Evolutionary conservation across 2,113 vertebrate species (phyloP).

Genomic region (Australoheros scitulus): DNA sequence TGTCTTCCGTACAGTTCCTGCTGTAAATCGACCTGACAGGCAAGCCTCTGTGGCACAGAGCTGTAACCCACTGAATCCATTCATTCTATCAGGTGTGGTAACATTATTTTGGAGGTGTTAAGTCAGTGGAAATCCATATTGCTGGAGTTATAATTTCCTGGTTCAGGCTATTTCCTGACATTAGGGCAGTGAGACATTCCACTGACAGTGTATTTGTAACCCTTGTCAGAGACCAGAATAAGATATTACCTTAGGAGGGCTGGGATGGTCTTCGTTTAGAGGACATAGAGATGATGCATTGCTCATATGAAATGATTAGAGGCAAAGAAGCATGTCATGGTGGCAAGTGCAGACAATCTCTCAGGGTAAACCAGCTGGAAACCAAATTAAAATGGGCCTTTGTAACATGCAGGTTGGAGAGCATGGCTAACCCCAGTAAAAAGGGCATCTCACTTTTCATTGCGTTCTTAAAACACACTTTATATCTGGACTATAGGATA

Average conservation of each 20-base stretch:
- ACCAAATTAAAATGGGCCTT: slow-evolving; percentile 69
- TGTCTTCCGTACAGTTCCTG: neutral
- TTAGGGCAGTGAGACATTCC: slow-evolving; percentile 31
- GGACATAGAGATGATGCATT: slow-evolving; percentile 70
- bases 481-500: slow-evolving; percentile 16
- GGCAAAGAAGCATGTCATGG: slow-evolving; percentile 64
- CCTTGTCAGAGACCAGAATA: slow-evolving; percentile 55
- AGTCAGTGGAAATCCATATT: slow-evolving; percentile 36
- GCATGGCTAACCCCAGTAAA: slow-evolving; percentile 35
- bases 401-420: slow-evolving; percentile 47
- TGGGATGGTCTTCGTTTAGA: slow-evolving; percentile 54
- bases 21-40: slow-evolving; percentile 17
- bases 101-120: slow-evolving; percentile 43
- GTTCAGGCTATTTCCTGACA: slow-evolving; percentile 41
- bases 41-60: neutral
- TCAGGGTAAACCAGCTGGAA: slow-evolving; percentile 71
- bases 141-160: slow-evolving; percentile 48
- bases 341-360: slow-evolving; percentile 63
- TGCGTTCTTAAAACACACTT: slow-evolving; percentile 15
- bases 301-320: slow-evolving; percentile 73
- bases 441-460: slow-evolving; percentile 48
- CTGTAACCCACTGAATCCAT: slow-evolving; percentile 31
- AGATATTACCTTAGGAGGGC: slow-evolving; percentile 63
- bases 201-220: slow-evolving; percentile 57
- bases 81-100: slow-evolving; percentile 24